Conservation (phyloP, 1,140 invertebrate genomes). For the Bombus superbus region DNA sequence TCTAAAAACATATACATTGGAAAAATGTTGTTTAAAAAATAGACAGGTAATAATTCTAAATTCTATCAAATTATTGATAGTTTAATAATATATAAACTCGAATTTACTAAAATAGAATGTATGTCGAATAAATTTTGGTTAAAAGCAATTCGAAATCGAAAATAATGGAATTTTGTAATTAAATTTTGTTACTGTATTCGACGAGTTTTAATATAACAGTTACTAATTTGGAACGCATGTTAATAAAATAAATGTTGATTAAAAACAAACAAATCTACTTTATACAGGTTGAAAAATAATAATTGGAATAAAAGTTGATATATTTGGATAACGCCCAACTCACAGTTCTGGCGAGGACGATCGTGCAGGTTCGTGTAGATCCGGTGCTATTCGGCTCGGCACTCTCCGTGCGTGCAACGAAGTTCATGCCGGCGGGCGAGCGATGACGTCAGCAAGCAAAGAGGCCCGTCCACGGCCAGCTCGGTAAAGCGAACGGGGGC, state of each 20-base stretch:
- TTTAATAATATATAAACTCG: neutral
- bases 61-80: neutral
- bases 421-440: slow-evolving; percentile 74
- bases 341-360: slow-evolving; percentile 41
- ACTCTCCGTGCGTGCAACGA: slow-evolving; percentile 66
- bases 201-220: neutral
- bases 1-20: neutral
- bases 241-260: neutral
- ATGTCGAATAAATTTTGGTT: neutral
- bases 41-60: neutral
- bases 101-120: neutral
- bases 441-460: slow-evolving; percentile 70
- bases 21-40: neutral
- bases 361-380: slow-evolving; percentile 66
- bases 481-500: slow-evolving; percentile 53
- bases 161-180: neutral
- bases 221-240: neutral
- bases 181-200: neutral
- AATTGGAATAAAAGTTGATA: slow-evolving; percentile 35
- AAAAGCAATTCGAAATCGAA: neutral
- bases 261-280: neutral
- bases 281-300: neutral
- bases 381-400: slow-evolving; percentile 58
- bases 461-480: slow-evolving; percentile 62
- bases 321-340: slow-evolving; percentile 46